Conservation (phyloP, 2,888 invertebrate species). For the Alitta virens region DNA sequence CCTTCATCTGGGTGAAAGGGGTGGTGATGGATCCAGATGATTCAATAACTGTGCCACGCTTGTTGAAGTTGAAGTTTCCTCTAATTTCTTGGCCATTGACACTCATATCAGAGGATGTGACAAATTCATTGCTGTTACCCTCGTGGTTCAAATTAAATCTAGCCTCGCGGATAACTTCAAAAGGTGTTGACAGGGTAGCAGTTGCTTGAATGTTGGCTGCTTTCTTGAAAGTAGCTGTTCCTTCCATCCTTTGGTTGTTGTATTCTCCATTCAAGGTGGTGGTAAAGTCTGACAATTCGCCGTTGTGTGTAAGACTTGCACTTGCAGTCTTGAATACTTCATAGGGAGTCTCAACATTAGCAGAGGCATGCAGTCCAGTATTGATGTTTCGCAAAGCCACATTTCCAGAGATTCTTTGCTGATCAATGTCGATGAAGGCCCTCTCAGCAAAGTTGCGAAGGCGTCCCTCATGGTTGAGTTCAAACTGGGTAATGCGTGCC, state of each 20-base stretch:
- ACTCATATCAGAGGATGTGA: neutral
- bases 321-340: constrained; percentile 8
- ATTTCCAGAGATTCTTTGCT: too few relatives aligned
- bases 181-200: constrained; percentile 18
- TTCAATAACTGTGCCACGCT: neutral
- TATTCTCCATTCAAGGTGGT: neutral
- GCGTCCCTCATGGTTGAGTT: constrained; percentile 21
- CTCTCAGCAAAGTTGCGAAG: constrained; percentile 14
- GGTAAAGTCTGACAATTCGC: neutral
- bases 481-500: neutral
- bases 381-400: too few relatives aligned
- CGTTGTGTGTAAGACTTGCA: constrained; percentile 3
- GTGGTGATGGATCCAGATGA: neutral
- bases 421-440: too few relatives aligned
- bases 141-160: constrained; percentile 5
- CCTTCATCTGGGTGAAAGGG: neutral
- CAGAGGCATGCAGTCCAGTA: constrained; percentile 1
- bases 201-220: constrained; percentile 10
- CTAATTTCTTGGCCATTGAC: neutral
- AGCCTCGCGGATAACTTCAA: constrained; percentile 8
- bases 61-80: neutral
- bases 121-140: constrained; percentile 10
- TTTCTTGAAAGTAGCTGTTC: constrained; percentile 2
- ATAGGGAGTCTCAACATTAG: constrained; percentile 19
- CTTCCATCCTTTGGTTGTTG: neutral